A percentile compares a stretch with the other conserved stretches of the same genome.
Evolutionary conservation across 2,797 vertebrate genomes (phyloP).

Genomic region (Fistularia tabacaria): DNA sequence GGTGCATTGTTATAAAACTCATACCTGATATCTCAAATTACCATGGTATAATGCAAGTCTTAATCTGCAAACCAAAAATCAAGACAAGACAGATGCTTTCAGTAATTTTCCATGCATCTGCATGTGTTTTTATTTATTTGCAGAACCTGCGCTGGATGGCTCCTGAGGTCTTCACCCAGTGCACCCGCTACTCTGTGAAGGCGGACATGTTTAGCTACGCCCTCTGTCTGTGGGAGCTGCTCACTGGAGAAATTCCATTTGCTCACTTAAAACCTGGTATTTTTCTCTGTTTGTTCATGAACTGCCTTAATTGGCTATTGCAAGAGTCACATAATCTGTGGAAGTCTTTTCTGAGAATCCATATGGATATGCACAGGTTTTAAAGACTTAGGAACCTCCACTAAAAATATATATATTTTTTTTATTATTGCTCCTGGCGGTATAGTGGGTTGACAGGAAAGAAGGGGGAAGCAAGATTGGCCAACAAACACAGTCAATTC

Average conservation of each 20-base stretch:
- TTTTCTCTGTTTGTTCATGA: background rate
- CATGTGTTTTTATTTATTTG: background rate
- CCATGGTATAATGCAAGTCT: no score
- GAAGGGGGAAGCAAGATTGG: no score
- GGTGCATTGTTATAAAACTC: background rate
- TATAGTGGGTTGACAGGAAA: no score
- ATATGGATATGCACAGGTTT: no score
- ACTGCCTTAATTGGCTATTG: background rate
- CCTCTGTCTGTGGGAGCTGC: conserved; percentile 92
- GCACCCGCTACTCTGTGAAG: conserved; percentile 91
- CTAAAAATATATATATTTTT: no score
- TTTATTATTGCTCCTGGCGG: no score
- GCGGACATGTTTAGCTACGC: conserved; percentile 96
- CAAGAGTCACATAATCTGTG: background rate
- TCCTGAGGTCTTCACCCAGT: conserved; percentile 93
- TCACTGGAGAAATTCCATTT: conserved; percentile 94
- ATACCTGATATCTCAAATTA: no score
- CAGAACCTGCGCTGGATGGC: conserved; percentile 98
- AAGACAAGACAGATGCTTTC: background rate
- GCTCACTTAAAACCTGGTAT: conserved; percentile 94
- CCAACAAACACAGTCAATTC: no score
- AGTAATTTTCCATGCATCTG: background rate
- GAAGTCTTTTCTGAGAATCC: no score
- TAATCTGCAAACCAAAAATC: no score
- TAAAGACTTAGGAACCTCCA: no score